phyloP scores from a whole-genome alignment of 2,888 invertebrate species.

The Stenolophus ochropezus region DNA sequence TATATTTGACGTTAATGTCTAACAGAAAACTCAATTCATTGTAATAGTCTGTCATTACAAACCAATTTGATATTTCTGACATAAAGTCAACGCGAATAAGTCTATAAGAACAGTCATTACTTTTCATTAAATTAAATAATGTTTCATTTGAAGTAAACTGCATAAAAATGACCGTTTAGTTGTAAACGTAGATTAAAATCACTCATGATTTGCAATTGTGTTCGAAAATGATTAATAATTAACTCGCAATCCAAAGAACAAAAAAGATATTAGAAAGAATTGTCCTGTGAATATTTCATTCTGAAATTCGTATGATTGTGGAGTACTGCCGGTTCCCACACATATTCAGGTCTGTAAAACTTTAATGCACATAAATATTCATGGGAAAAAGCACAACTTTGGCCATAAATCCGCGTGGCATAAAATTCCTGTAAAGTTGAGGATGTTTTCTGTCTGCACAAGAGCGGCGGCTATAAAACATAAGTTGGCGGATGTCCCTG shows the following conservation, averaged over 20 bases:
- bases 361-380: constrained; percentile 58
- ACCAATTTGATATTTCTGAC: neutral
- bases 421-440: constrained; percentile 54
- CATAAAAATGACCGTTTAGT: constrained; percentile 12
- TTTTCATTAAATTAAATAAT: constrained; percentile 19
- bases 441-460: constrained; percentile 38
- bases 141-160: constrained; percentile 15
- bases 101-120: constrained; percentile 14
- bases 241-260: neutral
- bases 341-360: constrained; percentile 42
- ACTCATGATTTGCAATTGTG: constrained; percentile 1
- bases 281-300: constrained; percentile 44
- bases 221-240: constrained; percentile 18
- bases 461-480: constrained; percentile 41
- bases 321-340: constrained; percentile 37
- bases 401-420: constrained; percentile 40
- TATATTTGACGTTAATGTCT: neutral
- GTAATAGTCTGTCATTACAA: neutral
- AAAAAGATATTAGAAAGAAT: constrained; percentile 24
- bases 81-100: neutral
- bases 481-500: constrained; percentile 54
- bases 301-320: constrained; percentile 45
- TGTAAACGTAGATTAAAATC: neutral
- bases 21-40: neutral
- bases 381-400: constrained; percentile 53